Evolutionary conservation across 2,888 invertebrate genomes (phyloP).

Genomic region (Colletes collaris): DNA sequence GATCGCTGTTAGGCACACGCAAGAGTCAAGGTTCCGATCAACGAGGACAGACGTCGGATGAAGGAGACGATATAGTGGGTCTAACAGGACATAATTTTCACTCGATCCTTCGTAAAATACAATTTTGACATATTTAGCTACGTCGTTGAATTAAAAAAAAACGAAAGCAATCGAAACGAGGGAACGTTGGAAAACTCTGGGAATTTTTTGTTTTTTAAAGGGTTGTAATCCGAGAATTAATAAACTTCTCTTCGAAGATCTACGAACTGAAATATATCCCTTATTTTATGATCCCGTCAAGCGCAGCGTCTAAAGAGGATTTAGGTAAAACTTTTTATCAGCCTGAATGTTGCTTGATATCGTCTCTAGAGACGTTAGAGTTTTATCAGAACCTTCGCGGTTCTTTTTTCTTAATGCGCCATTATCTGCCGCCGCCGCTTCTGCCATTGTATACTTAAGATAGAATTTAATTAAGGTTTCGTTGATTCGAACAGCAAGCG

Average conservation of each 20-base stretch:
- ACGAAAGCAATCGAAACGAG: too few species aligned
- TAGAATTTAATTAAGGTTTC: slow-evolving; percentile 19
- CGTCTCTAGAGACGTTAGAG: slow-evolving; percentile 39
- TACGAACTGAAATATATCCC: slow-evolving; percentile 36
- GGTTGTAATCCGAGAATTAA: neutral
- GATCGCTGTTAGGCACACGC: neutral
- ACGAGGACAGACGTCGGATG: neutral
- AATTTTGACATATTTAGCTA: too few species aligned
- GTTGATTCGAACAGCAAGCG: neutral
- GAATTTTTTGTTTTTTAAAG: too few species aligned
- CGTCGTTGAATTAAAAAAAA: too few species aligned
- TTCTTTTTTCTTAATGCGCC: slow-evolving; percentile 30
- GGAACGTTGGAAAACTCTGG: too few species aligned
- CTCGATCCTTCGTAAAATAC: too few species aligned
- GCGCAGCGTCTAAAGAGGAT: slow-evolving; percentile 71
- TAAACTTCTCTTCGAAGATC: neutral
- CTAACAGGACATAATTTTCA: too few species aligned
- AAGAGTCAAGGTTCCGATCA: neutral
- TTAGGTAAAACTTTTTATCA: slow-evolving; percentile 64
- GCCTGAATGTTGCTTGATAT: slow-evolving; percentile 41
- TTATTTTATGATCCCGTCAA: slow-evolving; percentile 60
- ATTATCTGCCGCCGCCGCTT: slow-evolving; percentile 22
- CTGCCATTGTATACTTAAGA: slow-evolving; percentile 21
- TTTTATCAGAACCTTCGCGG: slow-evolving; percentile 4
- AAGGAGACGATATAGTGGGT: neutral